Conservation (phyloP, 2,113 vertebrate species). For the Dendropsophus ebraccatus region DNA sequence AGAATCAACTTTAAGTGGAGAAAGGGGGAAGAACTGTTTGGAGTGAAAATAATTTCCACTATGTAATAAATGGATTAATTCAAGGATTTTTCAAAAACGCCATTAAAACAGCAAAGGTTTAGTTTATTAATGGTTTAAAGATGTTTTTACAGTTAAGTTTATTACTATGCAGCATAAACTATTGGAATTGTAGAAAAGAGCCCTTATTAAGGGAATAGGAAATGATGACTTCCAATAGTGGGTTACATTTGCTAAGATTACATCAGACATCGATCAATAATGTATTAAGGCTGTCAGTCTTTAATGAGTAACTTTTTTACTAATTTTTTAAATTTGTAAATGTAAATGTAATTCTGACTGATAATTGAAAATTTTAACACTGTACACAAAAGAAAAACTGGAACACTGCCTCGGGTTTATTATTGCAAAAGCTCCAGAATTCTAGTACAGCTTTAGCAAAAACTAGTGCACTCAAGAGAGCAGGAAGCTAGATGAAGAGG, state of each 20-base stretch:
- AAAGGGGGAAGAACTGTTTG: constrained; percentile 64
- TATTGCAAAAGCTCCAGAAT: too few relatives aligned
- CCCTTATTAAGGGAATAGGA: neutral
- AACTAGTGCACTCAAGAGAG: too few relatives aligned
- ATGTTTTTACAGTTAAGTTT: neutral
- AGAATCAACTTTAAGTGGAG: constrained; percentile 69
- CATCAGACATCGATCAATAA: too few relatives aligned
- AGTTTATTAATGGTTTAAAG: neutral
- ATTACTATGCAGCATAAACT: neutral
- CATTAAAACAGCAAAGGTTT: constrained; percentile 22
- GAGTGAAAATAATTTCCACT: constrained; percentile 63
- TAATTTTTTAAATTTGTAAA: too few relatives aligned
- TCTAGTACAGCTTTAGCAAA: too few relatives aligned
- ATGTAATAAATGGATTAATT: constrained; percentile 64
- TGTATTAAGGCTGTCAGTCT: too few relatives aligned
- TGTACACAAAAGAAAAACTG: too few relatives aligned
- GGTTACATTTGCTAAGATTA: neutral
- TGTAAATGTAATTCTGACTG: too few relatives aligned
- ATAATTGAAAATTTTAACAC: too few relatives aligned
- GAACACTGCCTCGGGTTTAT: too few relatives aligned
- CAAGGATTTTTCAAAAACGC: constrained; percentile 62
- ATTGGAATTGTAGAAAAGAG: neutral
- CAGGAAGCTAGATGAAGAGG: too few relatives aligned
- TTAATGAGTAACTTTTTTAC: too few relatives aligned
- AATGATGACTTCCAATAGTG: neutral